Evolutionary conservation across 2,113 vertebrate genomes (phyloP), one percentile per base, ranked within the genome.

Genomic region (Phasianus colchicus): DNA sequence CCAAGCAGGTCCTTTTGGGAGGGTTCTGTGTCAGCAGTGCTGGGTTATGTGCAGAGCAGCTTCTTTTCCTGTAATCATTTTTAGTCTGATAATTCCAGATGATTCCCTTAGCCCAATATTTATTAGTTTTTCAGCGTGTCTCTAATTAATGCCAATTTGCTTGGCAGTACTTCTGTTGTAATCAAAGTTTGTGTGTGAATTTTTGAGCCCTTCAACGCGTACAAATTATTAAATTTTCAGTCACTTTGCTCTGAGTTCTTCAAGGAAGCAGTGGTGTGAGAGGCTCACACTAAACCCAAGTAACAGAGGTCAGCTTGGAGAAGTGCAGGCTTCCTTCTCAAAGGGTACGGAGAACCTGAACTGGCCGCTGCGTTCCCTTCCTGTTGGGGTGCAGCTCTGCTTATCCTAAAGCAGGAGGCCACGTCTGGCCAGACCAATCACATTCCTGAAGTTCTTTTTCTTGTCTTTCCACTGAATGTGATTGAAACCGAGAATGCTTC

Each of bases 121-220:
- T 88, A 83, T 57, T 86, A 73, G 86, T 90, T 88, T 92, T 95
- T 93, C 83, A 81, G 69, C 76, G 65, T 92, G 38, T 83, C 34
- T 86, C 73, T 95, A 92, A 94, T 93, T 95, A 92, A 78, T 88
- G 65, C 70, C 93, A 74, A 90, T 96, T 94, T 94, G 34, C 70
- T 95, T 93, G 92, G 88, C 95, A 92, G 22, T 86, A 61, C 73
- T 93, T 96, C 83, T 90, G 65, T 92, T 90, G 88, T 88, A 83
- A 69, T 88, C 61, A 43, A 70, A 83, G 76, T 74, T 88, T 83
- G 43, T 34, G 19, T 80, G 47, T 89, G 79, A 48, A 24, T 74
- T 95, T 80, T 80, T 89, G 79, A 89, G 75, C 82, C 91, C 67
- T 89, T 88, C 64, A 54, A 15, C 14, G 45, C 72, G 71, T 81